These are phyloP conservation scores for Abrostola tripartita DNA, from an alignment of 2,888 invertebrate species.

Conservation along the genomic window DNA sequence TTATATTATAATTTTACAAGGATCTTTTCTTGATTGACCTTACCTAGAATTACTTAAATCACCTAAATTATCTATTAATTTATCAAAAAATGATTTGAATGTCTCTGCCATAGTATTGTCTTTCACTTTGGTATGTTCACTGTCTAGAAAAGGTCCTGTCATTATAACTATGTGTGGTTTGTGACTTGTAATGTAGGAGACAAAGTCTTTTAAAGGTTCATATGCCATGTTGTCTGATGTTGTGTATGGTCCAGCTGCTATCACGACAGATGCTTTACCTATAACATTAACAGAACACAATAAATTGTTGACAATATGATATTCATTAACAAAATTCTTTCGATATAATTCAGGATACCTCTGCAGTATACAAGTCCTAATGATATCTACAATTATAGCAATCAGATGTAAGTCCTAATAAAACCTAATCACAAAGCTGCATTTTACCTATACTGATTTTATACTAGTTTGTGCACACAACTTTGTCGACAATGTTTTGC, in stretches of 20 bases:
- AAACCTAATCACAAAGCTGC: no score
- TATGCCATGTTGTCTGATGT: constrained; percentile 92
- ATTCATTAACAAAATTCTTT: no score
- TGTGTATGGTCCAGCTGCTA: constrained; percentile 95
- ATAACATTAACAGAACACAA: constrained; percentile 30
- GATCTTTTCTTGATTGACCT: constrained; percentile 38
- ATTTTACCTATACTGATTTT: neutral
- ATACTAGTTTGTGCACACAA: neutral
- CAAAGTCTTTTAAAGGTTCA: constrained; percentile 94
- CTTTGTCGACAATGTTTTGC: neutral
- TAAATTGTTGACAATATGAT: no score
- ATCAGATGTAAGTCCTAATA: no score
- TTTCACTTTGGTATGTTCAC: constrained; percentile 89
- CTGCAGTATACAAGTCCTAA: no score
- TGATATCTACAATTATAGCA: no score
- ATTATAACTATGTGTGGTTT: constrained; percentile 94
- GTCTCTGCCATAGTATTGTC: constrained; percentile 90
- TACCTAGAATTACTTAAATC: constrained; percentile 89
- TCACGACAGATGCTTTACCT: constrained; percentile 90
- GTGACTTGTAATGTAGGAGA: constrained; percentile 90
- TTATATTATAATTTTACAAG: neutral
- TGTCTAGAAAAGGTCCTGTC: constrained; percentile 95
- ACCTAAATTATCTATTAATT: constrained; percentile 90
- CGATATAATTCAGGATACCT: no score
- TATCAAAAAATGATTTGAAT: constrained; percentile 92